A percentile compares a stretch with the other conserved stretches of the same genome.
These are phyloP conservation scores for Troilus luridus DNA, from an alignment of 2,888 invertebrate genomes.

Conservation along the genomic window DNA sequence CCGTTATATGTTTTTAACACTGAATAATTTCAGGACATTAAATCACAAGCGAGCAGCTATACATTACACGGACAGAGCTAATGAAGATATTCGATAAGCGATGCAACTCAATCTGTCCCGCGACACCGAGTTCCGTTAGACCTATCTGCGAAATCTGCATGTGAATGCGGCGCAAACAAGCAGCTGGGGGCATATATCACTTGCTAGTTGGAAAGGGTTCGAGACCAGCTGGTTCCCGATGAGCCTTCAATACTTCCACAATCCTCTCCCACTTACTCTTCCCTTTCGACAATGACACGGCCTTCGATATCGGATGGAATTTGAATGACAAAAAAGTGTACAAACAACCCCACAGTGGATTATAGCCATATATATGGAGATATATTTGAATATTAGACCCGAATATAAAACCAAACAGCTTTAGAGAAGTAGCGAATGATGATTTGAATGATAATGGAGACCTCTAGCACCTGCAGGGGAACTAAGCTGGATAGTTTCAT, in stretches of 20 bases:
- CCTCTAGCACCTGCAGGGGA: conserved; percentile 9
- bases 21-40: conserved; percentile 9
- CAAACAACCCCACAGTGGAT: conserved; percentile 35
- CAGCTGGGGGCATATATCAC: conserved; percentile 41
- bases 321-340: conserved; percentile 41
- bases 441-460: conserved; percentile 10
- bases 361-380: conserved; percentile 9
- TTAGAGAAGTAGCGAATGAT: neutral
- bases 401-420: conserved; percentile 24
- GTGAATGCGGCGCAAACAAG: conserved; percentile 15
- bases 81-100: conserved; percentile 34
- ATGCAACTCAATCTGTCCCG: conserved; percentile 9
- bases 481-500: neutral
- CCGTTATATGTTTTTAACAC: neutral
- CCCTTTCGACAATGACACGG: neutral
- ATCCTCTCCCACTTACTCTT: neutral
- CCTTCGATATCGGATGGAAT: conserved; percentile 22
- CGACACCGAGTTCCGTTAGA: neutral
- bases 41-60: neutral
- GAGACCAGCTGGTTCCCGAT: neutral
- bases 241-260: neutral
- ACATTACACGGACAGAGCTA: neutral
- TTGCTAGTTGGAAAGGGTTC: conserved; percentile 24
- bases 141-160: conserved; percentile 31
- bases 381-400: conserved; percentile 8